Base-by-base conservation (phyloP, 2,888 invertebrate species). In the Creontiades dilutus region DNA sequence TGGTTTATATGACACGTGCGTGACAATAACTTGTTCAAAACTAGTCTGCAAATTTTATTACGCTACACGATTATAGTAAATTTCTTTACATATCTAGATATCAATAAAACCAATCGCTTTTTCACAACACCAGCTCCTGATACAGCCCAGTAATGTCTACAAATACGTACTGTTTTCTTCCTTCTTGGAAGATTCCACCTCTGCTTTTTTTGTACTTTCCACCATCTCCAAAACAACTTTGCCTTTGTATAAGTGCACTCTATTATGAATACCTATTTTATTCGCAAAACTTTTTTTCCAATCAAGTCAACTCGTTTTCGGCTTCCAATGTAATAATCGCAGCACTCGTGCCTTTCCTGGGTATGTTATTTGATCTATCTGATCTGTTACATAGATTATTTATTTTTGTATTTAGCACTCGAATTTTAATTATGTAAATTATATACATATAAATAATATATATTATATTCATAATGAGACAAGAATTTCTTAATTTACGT, bases 301-400 rank as follows among this genome's bases (percentile, higher is more conserved):
- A 68, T 68, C 68, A 78, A 78, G 76, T 76, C 78, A 78, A 78
- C 78, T 47, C 27, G 37, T 82, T 82, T 52, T 52, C 16, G 82
- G 82, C 82, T 82, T 82, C 82, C 82, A 82, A 52, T 47, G 82
- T 82, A 82, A 47, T 19, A 57, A 85, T 85, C 55, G 28, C 46
- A 57, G 85, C 85, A 85, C 85, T 85, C 61, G 85, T 85, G 85
- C 85, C 85, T 88, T 88, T 27, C 28, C 88, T 61, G 78, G 78
- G 80, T 88, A 88, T 80, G 80, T 88, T 88, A 80, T 88, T 85
- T 19, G 57, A 88, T 37, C 47, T 61, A 88, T 68, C 81, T 82
- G 84, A 84, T 81, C 84, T 89, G 89, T 89, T 89, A 76, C 23
- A 89, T 89, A 89, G 75, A 89, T 89, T 61, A 89, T 89, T 89